Base-by-base conservation (phyloP, 2,113 vertebrate species). In the Elaphurus davidianus region DNA sequence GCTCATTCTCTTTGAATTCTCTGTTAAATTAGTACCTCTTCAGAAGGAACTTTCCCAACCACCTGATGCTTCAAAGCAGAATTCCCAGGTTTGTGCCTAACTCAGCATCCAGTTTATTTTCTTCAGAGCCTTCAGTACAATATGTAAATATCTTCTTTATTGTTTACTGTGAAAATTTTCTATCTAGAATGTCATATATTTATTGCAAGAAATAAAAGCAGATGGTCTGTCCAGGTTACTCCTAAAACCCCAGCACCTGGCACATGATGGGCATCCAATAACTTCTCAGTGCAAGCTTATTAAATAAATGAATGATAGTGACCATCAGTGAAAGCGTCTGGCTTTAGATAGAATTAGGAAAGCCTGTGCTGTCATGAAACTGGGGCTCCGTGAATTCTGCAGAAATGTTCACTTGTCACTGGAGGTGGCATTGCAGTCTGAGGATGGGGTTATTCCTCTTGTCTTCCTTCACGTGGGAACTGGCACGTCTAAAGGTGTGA, bases 401-500 rank as follows among this genome's bases (percentile, higher is more conserved):
- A 84, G 28, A 74, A 50, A 52, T 1, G 8, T 40, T 71, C 71
- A 13, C 33, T 40, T 25, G 91, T 50, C 64, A 21, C 59, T 81
- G 28, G 64, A 74, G 71, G 25, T 14, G 8, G 6, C 5, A 0
- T 1, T 28, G 27, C 28, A 21, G 4, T 90, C 8, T 74, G 0
- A 1, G 5, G 12, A 36, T 23, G 11, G 52, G 45, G 15, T 4
- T 36, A 27, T n/a, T 4, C 3, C 17, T 55, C n/a, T 15, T 30
- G 40, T 50, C n/a, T 74, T 83, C 33, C 85, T 87, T 90, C 40
- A 76, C 27, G 54, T 78, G 47, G 74, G 60, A 92, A 47, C 43
- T 55, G 67, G 57, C 60, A 85, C 87, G 90, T 93, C 23, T 40
- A 30, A 95, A 96, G 84, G 54, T 92, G 83, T 95, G 47, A 96